Evolutionary conservation across 1,140 invertebrate genomes (phyloP), one percentile per base, ranked within the genome.

Genomic region (Euura saliciscinereae): DNA sequence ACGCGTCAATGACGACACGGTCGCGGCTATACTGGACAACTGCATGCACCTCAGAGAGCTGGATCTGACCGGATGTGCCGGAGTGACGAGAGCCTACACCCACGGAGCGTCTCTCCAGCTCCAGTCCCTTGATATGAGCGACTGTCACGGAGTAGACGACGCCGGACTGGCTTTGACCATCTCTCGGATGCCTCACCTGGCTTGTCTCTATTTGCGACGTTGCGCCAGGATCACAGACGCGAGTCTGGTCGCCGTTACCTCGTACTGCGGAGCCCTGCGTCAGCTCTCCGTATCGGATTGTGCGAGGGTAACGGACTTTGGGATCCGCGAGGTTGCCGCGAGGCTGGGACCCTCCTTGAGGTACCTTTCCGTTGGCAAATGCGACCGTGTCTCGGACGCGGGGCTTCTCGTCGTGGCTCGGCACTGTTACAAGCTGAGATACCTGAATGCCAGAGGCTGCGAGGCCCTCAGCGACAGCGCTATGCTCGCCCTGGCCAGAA

Each of bases 231-330:
- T 97, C 71, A 96, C 95, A 89, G 94, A 95, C 87, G 90, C 91
- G 77, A 93, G 93, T 74, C 86, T 95, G 5, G 93, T 94, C 77
- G 93, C 92, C 81, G 92, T 98, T 64, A 94, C 96, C 6, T 95
- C 93, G 74, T 97, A 96, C 83, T 98, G 96, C 81, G 89, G 91
- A 2, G 93, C 91, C 70, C 86, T 98, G 8, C 91, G 94, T 72
- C 96, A 98, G 83, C 87, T 98, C 8, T 96, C 95, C 76, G 93
- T 98, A 10, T 97, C 96, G 8, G 96, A 98, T 86, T 98, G 97
- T 82, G 89, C 91, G 4, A 93, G 93, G 74, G 92, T 98, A 44
- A 97, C 96, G 0, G 96, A 98, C 83, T 97, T 96, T 80, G 96
- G 96, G 2, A 89, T 98, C 4, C 95, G 96, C 78, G 96, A 97